A percentile compares a stretch with the other conserved stretches of the same genome.
Conservation (phyloP, 2,797 vertebrate species). For the Pelobates cultripes region DNA sequence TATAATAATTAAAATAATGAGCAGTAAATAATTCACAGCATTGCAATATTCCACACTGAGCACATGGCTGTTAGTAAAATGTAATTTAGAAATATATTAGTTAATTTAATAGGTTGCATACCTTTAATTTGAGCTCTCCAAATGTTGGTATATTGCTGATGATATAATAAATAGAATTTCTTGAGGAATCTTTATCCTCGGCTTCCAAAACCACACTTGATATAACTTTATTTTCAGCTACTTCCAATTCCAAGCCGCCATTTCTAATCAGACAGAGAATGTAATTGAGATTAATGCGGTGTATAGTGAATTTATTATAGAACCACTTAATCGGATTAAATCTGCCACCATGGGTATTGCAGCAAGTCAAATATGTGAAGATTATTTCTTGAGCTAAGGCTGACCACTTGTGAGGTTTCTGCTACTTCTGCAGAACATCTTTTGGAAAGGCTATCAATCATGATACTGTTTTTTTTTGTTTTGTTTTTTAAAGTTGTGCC, state of each 20-base stretch:
- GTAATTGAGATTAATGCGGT: background rate
- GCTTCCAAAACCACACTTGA: conserved; percentile 72
- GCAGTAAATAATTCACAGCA: too few species aligned
- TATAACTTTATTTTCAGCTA: conserved; percentile 69
- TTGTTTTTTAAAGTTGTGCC: background rate
- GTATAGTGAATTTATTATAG: background rate
- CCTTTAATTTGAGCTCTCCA: conserved; percentile 70
- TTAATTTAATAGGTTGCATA: conserved; percentile 35
- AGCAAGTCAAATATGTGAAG: background rate
- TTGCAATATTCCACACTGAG: too few species aligned
- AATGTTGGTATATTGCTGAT: conserved; percentile 64
- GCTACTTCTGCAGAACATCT: background rate
- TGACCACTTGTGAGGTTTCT: background rate
- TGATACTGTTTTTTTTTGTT: background rate
- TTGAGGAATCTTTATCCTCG: conserved; percentile 67
- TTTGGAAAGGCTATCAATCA: background rate
- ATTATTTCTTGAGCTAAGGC: background rate
- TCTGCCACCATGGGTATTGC: too few species aligned
- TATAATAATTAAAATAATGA: too few species aligned
- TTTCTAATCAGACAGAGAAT: conserved; percentile 61
- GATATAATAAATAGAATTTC: conserved; percentile 59
- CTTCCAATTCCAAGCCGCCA: conserved; percentile 66
- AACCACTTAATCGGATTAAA: background rate
- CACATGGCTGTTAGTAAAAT: too few species aligned
- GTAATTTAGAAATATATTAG: too few species aligned